Evolutionary conservation across 2,888 invertebrate species (phyloP).

Genomic region (Terebella lapidaria): DNA sequence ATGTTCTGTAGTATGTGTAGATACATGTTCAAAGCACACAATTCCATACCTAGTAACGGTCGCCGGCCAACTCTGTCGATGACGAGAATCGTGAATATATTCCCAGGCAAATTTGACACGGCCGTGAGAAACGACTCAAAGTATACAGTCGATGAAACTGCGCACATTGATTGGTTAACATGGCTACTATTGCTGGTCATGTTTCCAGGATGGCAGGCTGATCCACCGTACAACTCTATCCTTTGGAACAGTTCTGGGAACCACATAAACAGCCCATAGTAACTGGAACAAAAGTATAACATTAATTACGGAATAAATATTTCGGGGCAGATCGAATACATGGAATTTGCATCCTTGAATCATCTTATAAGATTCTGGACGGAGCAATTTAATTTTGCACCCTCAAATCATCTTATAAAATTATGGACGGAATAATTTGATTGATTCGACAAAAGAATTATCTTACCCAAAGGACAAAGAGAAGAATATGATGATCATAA

Average conservation of each 20-base stretch:
- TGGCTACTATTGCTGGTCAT: conserved; percentile 9
- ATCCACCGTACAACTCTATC: conserved; percentile 51
- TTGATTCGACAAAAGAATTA: background rate
- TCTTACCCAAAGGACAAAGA: conserved; percentile 2
- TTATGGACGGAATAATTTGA: too few relatives aligned
- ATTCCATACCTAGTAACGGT: conserved; percentile 38
- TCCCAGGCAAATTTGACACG: conserved; percentile 50
- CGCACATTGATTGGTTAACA: background rate
- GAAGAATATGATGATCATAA: conserved; percentile 3
- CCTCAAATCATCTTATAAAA: too few relatives aligned
- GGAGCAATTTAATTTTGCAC: too few relatives aligned
- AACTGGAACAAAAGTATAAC: conserved; percentile 58
- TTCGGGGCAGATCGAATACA: too few relatives aligned
- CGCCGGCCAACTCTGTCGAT: conserved; percentile 50
- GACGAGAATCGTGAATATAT: conserved; percentile 44
- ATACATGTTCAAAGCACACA: too few relatives aligned
- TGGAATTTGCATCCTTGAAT: too few relatives aligned
- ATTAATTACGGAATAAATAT: too few relatives aligned
- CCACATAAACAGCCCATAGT: conserved; percentile 96
- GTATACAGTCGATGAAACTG: conserved; percentile 27
- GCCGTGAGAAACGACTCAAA: conserved; percentile 48
- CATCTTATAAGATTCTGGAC: too few relatives aligned
- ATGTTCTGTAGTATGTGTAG: too few relatives aligned
- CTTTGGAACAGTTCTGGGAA: conserved; percentile 44
- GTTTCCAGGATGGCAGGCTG: conserved; percentile 28